phyloP scores from a whole-genome alignment of 2,113 vertebrate genomes.

The Glaucomys volans region DNA sequence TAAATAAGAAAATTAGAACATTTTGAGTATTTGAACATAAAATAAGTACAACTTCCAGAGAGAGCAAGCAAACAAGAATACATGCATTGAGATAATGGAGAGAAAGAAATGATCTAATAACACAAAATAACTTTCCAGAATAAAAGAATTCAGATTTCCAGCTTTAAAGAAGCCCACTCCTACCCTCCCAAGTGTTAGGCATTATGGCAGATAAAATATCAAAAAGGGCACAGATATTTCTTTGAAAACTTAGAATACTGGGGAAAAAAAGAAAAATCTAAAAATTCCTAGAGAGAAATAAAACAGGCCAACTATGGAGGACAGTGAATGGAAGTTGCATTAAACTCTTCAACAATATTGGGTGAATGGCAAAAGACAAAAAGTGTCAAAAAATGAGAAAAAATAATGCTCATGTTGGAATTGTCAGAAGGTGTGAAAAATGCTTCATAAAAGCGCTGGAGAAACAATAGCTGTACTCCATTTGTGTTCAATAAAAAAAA shows the following conservation, averaged over 20 bases:
- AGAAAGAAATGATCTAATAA: neutral
- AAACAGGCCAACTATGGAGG: neutral
- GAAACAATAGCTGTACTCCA: too few relatives aligned
- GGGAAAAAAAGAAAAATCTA: neutral
- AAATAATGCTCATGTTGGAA: neutral
- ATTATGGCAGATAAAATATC: neutral
- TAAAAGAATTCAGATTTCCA: neutral
- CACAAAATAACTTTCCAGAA: neutral
- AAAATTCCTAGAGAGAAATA: neutral
- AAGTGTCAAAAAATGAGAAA: neutral
- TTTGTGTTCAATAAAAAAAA: too few relatives aligned
- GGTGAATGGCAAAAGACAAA: neutral
- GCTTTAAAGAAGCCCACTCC: neutral
- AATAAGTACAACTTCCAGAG: neutral
- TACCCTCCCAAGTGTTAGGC: neutral
- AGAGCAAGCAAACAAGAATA: neutral
- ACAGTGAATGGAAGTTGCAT: neutral
- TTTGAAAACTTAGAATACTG: neutral
- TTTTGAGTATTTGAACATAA: neutral
- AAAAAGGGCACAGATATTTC: neutral
- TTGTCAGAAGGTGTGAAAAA: neutral
- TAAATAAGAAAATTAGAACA: neutral
- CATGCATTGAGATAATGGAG: neutral
- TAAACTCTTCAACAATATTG: neutral
- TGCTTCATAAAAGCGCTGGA: neutral